These are phyloP conservation scores for human (Homo sapiens) DNA, from an alignment of 2,113 vertebrate genomes.

Conservation along the genomic window GRCh38 chr5:60806501-60807000, in stretches of 20 bases:
- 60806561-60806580: background rate
- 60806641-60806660: background rate
- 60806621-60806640: background rate
- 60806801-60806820: background rate
- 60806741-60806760: background rate
- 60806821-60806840: background rate
- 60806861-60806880: background rate
- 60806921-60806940: background rate
- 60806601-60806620: background rate
- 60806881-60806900: background rate
- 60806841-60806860: background rate
- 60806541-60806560: background rate
- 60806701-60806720: background rate
- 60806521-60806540: background rate
- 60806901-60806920: background rate
- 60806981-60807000: background rate
- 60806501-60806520: background rate
- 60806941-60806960: background rate
- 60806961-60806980: background rate
- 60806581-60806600: background rate
- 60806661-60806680: background rate
- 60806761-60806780: background rate
- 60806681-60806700: background rate
- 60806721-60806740: background rate
- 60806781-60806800: background rate